Conservation (phyloP, 1,140 invertebrate genomes). For the Centruroides sculpturatus region DNA sequence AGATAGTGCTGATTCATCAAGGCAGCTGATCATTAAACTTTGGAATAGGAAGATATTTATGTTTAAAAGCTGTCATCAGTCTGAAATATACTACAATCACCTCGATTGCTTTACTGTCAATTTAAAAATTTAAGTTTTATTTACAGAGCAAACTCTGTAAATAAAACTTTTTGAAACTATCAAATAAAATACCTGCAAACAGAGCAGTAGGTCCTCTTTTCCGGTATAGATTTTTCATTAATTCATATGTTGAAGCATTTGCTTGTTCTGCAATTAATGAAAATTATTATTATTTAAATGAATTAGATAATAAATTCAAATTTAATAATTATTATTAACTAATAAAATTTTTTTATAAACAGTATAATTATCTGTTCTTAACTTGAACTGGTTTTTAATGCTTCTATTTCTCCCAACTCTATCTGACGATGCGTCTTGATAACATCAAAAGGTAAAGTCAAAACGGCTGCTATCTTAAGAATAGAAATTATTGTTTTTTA, state of each 20-base stretch:
- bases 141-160: too few species aligned
- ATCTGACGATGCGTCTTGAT: conserved; percentile 40
- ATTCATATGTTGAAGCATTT: neutral
- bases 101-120: too few species aligned
- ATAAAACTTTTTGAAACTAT: too few species aligned
- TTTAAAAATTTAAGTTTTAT: too few species aligned
- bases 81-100: too few species aligned
- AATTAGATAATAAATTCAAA: too few species aligned
- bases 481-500: neutral
- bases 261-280: neutral
- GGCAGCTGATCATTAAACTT: too few species aligned
- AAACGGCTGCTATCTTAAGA: conserved; percentile 37
- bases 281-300: neutral
- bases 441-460: conserved; percentile 41
- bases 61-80: too few species aligned
- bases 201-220: conserved; percentile 1
- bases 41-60: too few species aligned
- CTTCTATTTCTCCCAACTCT: conserved; percentile 27
- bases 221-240: conserved; percentile 5
- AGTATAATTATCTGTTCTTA: neutral
- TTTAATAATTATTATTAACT: too few species aligned
- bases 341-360: too few species aligned
- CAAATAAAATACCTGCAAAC: conserved; percentile 2
- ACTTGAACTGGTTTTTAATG: neutral
- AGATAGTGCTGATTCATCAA: too few species aligned